Percentiles rank a stretch among this genome's conserved stretches.
phyloP scores from a whole-genome alignment of 2,888 invertebrate genomes.

The Siphlonurus alternatus region DNA sequence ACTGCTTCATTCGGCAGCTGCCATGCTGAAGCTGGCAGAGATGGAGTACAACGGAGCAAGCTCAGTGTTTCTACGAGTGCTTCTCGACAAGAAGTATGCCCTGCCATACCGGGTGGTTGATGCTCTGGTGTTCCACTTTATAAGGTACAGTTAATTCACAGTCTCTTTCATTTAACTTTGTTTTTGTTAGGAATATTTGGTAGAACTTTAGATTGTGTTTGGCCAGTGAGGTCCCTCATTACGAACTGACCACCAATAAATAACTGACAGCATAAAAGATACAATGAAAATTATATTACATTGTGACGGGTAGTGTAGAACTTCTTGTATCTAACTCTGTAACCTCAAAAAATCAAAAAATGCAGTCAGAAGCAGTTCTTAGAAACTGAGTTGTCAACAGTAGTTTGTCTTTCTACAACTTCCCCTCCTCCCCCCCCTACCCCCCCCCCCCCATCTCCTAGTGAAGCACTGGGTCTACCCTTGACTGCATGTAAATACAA shows the following conservation, averaged over 20 bases:
- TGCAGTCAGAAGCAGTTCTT: too few relatives aligned
- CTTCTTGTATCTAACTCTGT: too few relatives aligned
- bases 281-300: too few relatives aligned
- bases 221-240: background rate
- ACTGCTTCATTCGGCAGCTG: conserved; percentile 86
- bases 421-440: too few relatives aligned
- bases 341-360: too few relatives aligned
- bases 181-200: background rate
- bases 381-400: too few relatives aligned
- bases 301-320: too few relatives aligned
- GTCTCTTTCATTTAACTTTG: conserved; percentile 8
- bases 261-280: background rate
- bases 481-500: too few relatives aligned
- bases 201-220: background rate
- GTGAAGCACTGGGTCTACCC: too few relatives aligned
- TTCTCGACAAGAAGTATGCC: conserved; percentile 96
- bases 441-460: too few relatives aligned
- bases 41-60: conserved; percentile 95
- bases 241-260: background rate
- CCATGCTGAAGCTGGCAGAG: conserved; percentile 87
- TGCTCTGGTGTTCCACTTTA: conserved; percentile 84
- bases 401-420: too few relatives aligned
- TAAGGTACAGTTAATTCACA: conserved; percentile 61
- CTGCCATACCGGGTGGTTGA: conserved; percentile 90
- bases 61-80: conserved; percentile 82